Evolutionary conservation across 2,888 invertebrate species (phyloP).

Genomic region (Chironomus riparius): DNA sequence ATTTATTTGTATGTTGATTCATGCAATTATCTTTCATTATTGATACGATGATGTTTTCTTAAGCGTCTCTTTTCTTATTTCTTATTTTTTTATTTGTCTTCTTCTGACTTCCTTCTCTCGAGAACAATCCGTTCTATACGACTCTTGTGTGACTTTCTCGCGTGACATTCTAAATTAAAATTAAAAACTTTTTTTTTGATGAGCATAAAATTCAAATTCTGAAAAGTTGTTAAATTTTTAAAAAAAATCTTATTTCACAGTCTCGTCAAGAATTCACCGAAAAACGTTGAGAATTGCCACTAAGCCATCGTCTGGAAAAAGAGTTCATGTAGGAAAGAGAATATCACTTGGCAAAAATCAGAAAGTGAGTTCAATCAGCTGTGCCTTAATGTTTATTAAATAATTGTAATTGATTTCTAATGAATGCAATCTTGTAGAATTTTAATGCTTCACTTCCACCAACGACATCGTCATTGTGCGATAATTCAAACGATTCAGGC

Average conservation of each 20-base stretch:
- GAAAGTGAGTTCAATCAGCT: not conserved
- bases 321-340: not conserved
- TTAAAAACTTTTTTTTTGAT: too few relatives aligned
- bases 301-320: conserved; percentile 37
- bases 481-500: conserved; percentile 85
- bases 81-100: too few relatives aligned
- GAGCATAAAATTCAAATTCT: too few relatives aligned
- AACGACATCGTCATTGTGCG: conserved; percentile 52
- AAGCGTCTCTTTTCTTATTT: too few relatives aligned
- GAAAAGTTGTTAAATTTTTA: too few relatives aligned
- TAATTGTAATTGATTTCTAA: not conserved
- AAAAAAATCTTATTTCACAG: conserved; percentile 36
- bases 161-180: too few relatives aligned
- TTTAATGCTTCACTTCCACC: conserved; percentile 37
- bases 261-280: conserved; percentile 57
- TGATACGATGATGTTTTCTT: too few relatives aligned
- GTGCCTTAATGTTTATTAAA: not conserved
- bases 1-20: too few relatives aligned
- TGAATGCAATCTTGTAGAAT: not conserved
- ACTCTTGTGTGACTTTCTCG: too few relatives aligned
- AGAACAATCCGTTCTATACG: too few relatives aligned
- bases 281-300: conserved; percentile 60
- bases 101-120: too few relatives aligned
- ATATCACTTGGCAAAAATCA: conserved; percentile 19
- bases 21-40: too few relatives aligned